Percentiles rank a stretch among this genome's conserved stretches.
Conservation (phyloP, 2,797 vertebrate species). For the Coregonus sp. region DNA sequence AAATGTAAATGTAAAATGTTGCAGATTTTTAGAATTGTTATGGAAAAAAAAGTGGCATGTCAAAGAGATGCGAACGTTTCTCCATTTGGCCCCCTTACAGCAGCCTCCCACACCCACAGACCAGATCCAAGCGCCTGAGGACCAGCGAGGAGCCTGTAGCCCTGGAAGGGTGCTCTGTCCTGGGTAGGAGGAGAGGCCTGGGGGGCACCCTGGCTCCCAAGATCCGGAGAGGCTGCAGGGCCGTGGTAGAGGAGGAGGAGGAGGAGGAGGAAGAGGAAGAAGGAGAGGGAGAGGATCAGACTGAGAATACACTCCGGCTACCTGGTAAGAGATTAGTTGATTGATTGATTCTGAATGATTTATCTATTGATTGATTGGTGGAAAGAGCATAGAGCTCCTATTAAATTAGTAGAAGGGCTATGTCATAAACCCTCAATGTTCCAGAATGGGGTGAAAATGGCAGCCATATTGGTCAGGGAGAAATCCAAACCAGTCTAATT, state of each 20-base stretch:
- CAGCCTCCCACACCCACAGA: constrained; percentile 79
- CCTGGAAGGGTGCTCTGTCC: constrained; percentile 61
- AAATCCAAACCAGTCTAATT: too few species aligned
- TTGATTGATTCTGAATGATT: too few species aligned
- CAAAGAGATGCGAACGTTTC: background rate
- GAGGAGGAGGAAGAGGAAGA: constrained; percentile 59
- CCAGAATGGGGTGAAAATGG: too few species aligned
- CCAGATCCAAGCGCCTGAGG: constrained; percentile 88
- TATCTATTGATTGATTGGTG: too few species aligned
- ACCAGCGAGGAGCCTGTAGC: constrained; percentile 76
- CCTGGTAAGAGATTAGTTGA: constrained; percentile 76
- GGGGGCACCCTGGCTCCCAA: constrained; percentile 67
- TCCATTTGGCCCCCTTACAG: constrained; percentile 30
- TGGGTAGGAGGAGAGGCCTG: constrained; percentile 57
- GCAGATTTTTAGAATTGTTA: too few species aligned
- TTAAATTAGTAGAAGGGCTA: too few species aligned
- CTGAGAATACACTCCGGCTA: constrained; percentile 65
- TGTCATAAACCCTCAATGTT: too few species aligned
- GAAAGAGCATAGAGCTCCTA: too few species aligned
- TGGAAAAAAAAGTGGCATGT: too few species aligned
- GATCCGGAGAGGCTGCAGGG: constrained; percentile 61
- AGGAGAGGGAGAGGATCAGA: constrained; percentile 67
- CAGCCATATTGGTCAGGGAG: too few species aligned
- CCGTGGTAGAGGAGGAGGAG: constrained; percentile 53
- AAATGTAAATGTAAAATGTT: too few species aligned